Percentiles rank a stretch among this genome's conserved stretches.
These are phyloP conservation scores for Marasmarcha lunaedactyla DNA, from an alignment of 2,888 invertebrate genomes.

Conservation along the genomic window DNA sequence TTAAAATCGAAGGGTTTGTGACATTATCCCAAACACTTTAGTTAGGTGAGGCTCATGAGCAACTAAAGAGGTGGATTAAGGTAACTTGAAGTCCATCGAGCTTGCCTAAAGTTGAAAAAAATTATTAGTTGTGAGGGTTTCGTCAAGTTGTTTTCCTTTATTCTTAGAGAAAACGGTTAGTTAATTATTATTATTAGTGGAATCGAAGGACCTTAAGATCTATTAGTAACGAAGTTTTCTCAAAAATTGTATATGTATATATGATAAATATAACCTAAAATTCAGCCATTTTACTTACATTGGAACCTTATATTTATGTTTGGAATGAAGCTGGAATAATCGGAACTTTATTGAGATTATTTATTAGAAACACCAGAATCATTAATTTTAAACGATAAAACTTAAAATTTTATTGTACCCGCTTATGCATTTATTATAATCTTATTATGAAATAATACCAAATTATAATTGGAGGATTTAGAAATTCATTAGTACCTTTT, in stretches of 20 bases:
- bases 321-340: conserved; percentile 76
- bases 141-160: no score
- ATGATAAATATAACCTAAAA: conserved; percentile 74
- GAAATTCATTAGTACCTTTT: conserved; percentile 83
- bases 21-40: no score
- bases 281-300: conserved; percentile 76
- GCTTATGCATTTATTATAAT: conserved; percentile 87
- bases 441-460: conserved; percentile 83
- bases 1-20: no score
- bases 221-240: conserved; percentile 50
- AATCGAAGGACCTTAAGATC: no score
- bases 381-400: conserved; percentile 79
- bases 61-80: no score
- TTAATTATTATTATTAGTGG: background rate
- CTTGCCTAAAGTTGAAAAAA: no score
- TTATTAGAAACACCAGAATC: conserved; percentile 78
- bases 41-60: no score
- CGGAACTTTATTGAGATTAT: conserved; percentile 76
- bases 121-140: no score
- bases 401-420: conserved; percentile 84
- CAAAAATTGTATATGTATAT: conserved; percentile 74
- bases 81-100: no score
- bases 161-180: background rate
- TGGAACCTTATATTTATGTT: conserved; percentile 79
- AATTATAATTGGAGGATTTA: conserved; percentile 85